These are phyloP conservation scores for Himalopsyche kuldschensis DNA, from an alignment of 2,888 invertebrate genomes.

Conservation along the genomic window DNA sequence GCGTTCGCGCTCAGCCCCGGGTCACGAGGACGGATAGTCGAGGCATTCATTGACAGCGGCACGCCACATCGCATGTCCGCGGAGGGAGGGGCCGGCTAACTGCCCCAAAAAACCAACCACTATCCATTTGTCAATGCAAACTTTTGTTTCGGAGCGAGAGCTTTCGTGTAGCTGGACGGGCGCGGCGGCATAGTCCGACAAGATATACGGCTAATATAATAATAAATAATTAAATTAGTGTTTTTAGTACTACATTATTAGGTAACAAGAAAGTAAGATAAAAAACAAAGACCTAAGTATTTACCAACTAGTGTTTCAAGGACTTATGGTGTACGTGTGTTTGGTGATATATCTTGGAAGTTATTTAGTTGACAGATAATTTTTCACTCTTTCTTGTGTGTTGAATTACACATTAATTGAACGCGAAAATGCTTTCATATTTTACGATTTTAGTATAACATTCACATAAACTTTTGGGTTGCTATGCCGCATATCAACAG, in stretches of 20 bases:
- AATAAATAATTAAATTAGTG: background rate
- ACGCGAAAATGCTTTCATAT: too few relatives aligned
- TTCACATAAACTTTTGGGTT: too few relatives aligned
- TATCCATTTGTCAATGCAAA: slow-evolving; percentile 6
- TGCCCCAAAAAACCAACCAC: slow-evolving; percentile 7
- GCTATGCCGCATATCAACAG: too few relatives aligned
- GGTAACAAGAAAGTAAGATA: background rate
- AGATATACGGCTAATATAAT: background rate
- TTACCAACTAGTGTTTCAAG: too few relatives aligned
- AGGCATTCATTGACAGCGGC: slow-evolving; percentile 26
- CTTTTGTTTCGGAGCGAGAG: background rate
- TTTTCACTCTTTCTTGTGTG: too few relatives aligned
- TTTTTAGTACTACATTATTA: background rate
- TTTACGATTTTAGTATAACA: too few relatives aligned
- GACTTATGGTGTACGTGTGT: too few relatives aligned
- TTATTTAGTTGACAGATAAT: too few relatives aligned
- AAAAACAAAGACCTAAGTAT: too few relatives aligned
- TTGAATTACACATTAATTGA: too few relatives aligned
- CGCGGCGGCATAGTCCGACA: background rate
- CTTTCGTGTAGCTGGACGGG: background rate
- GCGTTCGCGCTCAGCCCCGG: background rate
- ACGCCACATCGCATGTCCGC: slow-evolving; percentile 36
- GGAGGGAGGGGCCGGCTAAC: slow-evolving; percentile 7
- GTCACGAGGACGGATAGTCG: slow-evolving; percentile 5
- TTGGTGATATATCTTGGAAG: too few relatives aligned